These are phyloP conservation scores for Eubasilissa regina DNA, from an alignment of 1,140 invertebrate species.

Conservation along the genomic window DNA sequence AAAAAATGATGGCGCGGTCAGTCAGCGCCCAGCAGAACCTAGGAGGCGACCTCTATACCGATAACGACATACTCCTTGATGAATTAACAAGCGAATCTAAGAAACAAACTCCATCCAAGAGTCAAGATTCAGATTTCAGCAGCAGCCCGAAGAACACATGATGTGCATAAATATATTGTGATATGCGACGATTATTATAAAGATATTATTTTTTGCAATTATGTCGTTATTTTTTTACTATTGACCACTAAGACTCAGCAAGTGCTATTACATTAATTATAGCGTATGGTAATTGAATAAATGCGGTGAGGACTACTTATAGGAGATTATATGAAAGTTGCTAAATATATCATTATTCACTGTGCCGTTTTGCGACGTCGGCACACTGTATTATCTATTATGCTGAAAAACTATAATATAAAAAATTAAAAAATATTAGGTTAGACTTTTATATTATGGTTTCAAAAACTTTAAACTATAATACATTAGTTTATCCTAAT, in stretches of 20 bases:
- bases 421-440: no score
- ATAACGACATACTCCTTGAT: conserved; percentile 53
- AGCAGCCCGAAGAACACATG: conserved; percentile 31
- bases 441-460: no score
- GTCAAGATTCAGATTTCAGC: conserved; percentile 10
- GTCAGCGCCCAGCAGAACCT: conserved; percentile 69
- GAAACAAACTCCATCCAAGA: background rate
- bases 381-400: no score
- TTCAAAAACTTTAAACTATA: no score
- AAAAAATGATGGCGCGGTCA: conserved; percentile 69
- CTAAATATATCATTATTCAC: no score
- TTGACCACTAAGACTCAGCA: conserved; percentile 13
- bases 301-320: no score
- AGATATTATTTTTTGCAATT: background rate
- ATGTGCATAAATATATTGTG: background rate
- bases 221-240: conserved; percentile 8
- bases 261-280: conserved; percentile 1
- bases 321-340: no score
- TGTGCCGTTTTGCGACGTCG: no score
- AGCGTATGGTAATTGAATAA: no score
- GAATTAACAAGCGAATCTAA: conserved; percentile 52
- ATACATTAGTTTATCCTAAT: no score
- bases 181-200: no score
- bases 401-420: no score
- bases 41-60: conserved; percentile 25